Evolutionary conservation across 2,797 vertebrate genomes (phyloP), one percentile per base, ranked within the genome.

Genomic region (Fistularia commersonii): DNA sequence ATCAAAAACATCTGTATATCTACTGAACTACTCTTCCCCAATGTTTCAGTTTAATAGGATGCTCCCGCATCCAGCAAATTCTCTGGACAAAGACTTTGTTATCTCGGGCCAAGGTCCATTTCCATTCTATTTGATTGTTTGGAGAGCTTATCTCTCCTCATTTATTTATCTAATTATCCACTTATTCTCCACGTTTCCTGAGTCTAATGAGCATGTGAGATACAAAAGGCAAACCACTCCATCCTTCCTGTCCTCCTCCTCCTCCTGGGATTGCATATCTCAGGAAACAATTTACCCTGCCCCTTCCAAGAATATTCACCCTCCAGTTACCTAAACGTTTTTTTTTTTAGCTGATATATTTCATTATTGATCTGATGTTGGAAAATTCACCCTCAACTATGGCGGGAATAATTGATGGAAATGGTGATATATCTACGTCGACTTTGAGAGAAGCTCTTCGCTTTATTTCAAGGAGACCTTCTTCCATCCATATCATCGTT

Each of bases 141-240:
- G 48, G 42, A 55, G 33, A 52, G 23, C 66, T 74, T 64, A 82
- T 77, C 60, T 71, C 52, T 65, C 37, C 51, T 65, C 34, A 32
- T 85, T 81, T 81, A 72, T 85, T 85, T 72, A 63, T 60, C 63
- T 59, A 74, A 83, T 83, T 64, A 63, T 61, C 71, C 2, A 37
- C 76, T 81, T 76, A 69, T 82, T 69, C 74, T 70, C 69, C 72
- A 48, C 11, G 37, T 72, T 84, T 84, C 72, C 81, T 72, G 50
- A 46, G 43, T 66, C 42, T 57, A 69, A 69, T 54, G 42, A 69
- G 61, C 57, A 54, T 61, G 52, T 53, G 57, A 58, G 51, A 48
- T 56, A 60, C 54, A 61, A 60, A 74, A 46, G 53, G 67, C 53
- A 61, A 60, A 76, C 51, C 54, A 65, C 64, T 63, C 60, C 62